Evolutionary conservation across 2,113 vertebrate genomes (phyloP), one percentile per base, ranked within the genome.

Genomic region (Nesospiza acunhae): DNA sequence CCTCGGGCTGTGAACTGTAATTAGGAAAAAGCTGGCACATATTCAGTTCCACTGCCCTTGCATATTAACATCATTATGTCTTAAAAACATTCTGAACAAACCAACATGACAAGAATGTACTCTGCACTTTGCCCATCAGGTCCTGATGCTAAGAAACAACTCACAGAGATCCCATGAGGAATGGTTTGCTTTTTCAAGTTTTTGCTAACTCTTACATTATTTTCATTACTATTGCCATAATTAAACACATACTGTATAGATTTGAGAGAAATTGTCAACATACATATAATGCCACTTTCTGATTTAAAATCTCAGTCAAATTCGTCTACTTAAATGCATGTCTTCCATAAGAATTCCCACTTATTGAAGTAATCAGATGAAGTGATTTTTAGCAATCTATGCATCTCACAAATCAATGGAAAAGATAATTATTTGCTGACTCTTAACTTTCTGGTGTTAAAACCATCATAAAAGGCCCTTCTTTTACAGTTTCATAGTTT

Each of bases 21-120:
- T 83, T 86, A 84, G 67, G 70, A 75, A n/a, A 28, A 72, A 83
- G 53, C 42, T 87, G 39, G 42, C 81, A 83, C 39, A 53, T 0
- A 0, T 22, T 75, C 81, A 63, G 63, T 63, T 72, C 42, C 58
- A 58, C 3, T 59, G 58, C 21, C 35, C 59, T 80, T 52, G 52
- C 24, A 35, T 19, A 69, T 44, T 30, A 63, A 64, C 58, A 52
- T 53, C 0, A 0, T 31, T 16, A 11, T 9, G 24, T 33, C 52
- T 82, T 53, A 41, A 90, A 95, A 90, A 33, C 67, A 50, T 59
- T 39, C n/a, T 46, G 75, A 85, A 88, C 62, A 90, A 92, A 94
- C 27, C 15, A 75, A 62, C 53, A 74, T 31, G 17, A 69, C 49
- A 78, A 87, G 24, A n/a, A 53, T 7, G 11, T 53, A 76, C 67